Evolutionary conservation across 1,140 invertebrate genomes (phyloP).

Genomic region (Amphibalanus amphitrite): DNA sequence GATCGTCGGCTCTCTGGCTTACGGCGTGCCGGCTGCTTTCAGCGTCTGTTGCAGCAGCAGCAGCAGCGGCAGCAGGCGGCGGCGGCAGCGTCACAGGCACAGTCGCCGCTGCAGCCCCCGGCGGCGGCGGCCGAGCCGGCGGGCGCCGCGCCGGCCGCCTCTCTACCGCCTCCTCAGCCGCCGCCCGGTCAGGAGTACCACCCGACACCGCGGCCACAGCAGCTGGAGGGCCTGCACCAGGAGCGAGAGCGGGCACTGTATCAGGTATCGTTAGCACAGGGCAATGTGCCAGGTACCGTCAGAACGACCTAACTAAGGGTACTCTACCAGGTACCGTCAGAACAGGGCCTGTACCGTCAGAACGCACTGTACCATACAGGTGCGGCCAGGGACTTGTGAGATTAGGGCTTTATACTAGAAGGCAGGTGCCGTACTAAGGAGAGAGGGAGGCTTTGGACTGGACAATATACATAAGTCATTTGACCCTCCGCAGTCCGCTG

Average conservation of each 20-base stretch:
- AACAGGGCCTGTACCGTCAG: too few relatives aligned
- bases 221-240: conserved; percentile 10
- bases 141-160: conserved; percentile 10
- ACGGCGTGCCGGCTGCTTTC: background rate
- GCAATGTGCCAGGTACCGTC: too few relatives aligned
- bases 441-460: too few relatives aligned
- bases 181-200: conserved; percentile 7
- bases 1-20: background rate
- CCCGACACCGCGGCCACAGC: conserved; percentile 14
- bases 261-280: background rate
- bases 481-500: too few relatives aligned
- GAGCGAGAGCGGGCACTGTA: background rate
- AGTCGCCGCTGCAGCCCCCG: conserved; percentile 16
- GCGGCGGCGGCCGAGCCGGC: conserved; percentile 10
- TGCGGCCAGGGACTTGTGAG: too few relatives aligned
- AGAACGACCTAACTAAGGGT: too few relatives aligned
- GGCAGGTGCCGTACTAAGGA: too few relatives aligned
- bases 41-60: conserved; percentile 34
- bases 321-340: too few relatives aligned
- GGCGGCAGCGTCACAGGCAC: conserved; percentile 14
- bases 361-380: too few relatives aligned
- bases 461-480: too few relatives aligned
- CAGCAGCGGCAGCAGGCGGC: conserved; percentile 28
- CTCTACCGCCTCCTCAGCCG: background rate
- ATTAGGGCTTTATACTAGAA: too few relatives aligned